Evolutionary conservation across 2,888 invertebrate species (phyloP), one percentile per base, ranked within the genome.

Genomic region (Drosophila birchii): DNA sequence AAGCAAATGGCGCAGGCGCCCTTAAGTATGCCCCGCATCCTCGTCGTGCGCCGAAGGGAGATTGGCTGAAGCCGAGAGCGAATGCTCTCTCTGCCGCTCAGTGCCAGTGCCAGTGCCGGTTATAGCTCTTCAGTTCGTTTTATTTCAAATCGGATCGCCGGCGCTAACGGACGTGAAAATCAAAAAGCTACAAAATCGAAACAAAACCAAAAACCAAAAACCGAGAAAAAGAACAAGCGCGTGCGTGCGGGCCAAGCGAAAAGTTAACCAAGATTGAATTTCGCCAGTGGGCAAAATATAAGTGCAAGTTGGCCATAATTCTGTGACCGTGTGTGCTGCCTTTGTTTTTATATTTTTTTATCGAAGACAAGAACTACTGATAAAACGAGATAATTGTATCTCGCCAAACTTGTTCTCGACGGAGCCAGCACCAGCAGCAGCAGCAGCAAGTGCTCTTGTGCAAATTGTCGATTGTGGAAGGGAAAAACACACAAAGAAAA

Each of bases 81-180:
- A 14, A 1, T 55, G 18, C 9, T 54, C 44, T 8, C 29, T 11
- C 29, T 36, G 36, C 5, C 29, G 11, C 29, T 18, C 38, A 26
- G 16, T 29, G 41, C 18, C 41, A 41, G 32, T 56, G 55, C 39
- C 53, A 26, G 26, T 5, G 59, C 41, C 29, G 34, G 55, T 36
- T 16, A 54, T 44, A 39, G 55, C 67, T 63, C 69, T 90, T 80
- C 90, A 86, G 55, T 32, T 60, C 56, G 41, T 87, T 80, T 76
- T 75, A 79, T 78, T 79, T 75, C 81, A 89, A 60, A 72, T 79
- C 76, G 83, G 90, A 67, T 67, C 81, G 80, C 76, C 78, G 81
- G 75, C 67, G 61, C 60, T 80, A 55, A 49, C 81, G 62, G 91
- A 84, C 89, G 90, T 81, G 43, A 3, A 38, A 51, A 44, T 39